Evolutionary conservation across 2,888 invertebrate genomes (phyloP).

Genomic region (Philonicus albiceps): DNA sequence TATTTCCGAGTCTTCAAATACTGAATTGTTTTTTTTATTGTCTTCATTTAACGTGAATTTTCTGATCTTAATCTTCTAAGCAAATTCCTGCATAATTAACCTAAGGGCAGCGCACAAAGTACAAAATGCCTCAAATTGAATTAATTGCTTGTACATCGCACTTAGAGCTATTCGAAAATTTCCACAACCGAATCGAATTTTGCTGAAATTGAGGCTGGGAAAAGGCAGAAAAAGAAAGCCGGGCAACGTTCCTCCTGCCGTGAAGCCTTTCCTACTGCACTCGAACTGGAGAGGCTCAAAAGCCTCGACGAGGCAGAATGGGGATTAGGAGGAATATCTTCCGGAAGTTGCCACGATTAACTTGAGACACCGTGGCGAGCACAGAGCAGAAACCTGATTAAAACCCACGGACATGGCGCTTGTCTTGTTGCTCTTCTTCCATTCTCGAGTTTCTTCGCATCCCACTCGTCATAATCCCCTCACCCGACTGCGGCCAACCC

Average conservation of each 20-base stretch:
- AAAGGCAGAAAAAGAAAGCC: neutral
- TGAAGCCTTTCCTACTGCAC: neutral
- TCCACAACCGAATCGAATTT: neutral
- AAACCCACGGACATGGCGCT: neutral
- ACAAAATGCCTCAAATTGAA: neutral
- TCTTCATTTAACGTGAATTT: too few species aligned
- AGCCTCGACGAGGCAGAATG: neutral
- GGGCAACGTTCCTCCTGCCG: neutral
- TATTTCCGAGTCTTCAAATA: too few species aligned
- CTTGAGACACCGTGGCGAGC: neutral
- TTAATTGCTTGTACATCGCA: too few species aligned
- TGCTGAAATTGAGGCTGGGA: neutral
- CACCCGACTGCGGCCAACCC: neutral
- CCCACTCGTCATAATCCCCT: neutral
- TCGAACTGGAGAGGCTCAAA: neutral
- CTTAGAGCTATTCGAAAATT: neutral
- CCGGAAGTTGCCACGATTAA: neutral
- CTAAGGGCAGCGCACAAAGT: neutral
- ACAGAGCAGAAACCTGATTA: neutral
- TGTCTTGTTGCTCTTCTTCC: neutral
- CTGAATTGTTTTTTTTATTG: too few species aligned
- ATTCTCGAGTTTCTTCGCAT: neutral
- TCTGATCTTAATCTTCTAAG: neutral
- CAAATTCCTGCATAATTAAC: neutral
- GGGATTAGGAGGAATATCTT: neutral